Evolutionary conservation across 2,113 vertebrate species (phyloP), one percentile per base, ranked within the genome.

Genomic region (Noturus placidus): DNA sequence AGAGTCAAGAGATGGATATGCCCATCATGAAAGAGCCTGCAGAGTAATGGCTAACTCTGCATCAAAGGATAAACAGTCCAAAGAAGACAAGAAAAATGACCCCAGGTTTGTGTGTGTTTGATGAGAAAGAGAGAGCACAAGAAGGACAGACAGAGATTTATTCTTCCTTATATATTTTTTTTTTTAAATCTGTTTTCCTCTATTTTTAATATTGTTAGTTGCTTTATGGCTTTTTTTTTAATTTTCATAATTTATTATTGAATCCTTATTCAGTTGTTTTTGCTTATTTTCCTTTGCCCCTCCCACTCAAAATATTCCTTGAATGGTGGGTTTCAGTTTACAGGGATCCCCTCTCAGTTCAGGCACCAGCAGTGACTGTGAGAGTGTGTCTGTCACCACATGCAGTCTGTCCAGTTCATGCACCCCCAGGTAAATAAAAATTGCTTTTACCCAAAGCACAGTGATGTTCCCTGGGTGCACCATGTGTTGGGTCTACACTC

Each of bases 371-470:
- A 97, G 96, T 96, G 97, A 97, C 95, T 96, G 95, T 96, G 97
- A 97, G 89, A 97, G 96, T 95, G 96, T 97, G 92, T 97, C 96
- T 92, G 96, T 97, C 95, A 97, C 96, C 93, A 96, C 97, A 91
- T 97, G 96, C 96, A 97, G 97, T 96, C 96, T 97, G 91, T 96
- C 97, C 87, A 97, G 97, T 95, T 92, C 95, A 88, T 97, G 96
- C 91, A 93, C 96, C 88, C 95, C 95, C 94, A 97, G 97, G 97
- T 97, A 97, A 97, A 86, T 65, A 7, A 35, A 84, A 54, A 20
- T 50, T 35, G 35, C 67, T 86, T 17, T 67, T 86, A 8, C 19
- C 67, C n/a, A 61, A 50, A 25, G 27, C 83, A 38, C 30, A 72
- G 17, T 22, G 25, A 22, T 67, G 52, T 33, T 20, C 2, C 2